These are phyloP conservation scores for Sphecodes monilicornis DNA, from an alignment of 2,888 invertebrate species.

Conservation along the genomic window DNA sequence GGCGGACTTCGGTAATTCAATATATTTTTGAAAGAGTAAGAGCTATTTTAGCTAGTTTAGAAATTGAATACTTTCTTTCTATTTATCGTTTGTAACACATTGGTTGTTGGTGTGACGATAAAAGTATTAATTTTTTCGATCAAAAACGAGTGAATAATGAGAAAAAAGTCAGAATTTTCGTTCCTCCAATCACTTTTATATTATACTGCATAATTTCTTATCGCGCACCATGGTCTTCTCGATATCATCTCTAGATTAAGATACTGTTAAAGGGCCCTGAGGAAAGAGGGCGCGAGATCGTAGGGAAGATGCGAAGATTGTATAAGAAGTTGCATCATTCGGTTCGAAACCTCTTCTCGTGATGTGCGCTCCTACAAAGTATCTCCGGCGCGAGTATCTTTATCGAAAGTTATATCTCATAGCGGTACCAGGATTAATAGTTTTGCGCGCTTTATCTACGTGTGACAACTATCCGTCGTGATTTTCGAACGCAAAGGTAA, in stretches of 20 bases:
- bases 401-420: constrained; percentile 55
- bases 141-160: background rate
- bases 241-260: constrained; percentile 53
- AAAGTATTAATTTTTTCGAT: background rate
- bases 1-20: background rate
- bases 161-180: background rate
- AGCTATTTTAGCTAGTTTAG: background rate
- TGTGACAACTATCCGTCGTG: constrained; percentile 57
- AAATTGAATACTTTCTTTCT: background rate
- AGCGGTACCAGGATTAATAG: constrained; percentile 40
- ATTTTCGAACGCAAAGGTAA: constrained; percentile 42
- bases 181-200: background rate
- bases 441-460: constrained; percentile 44
- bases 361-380: constrained; percentile 61
- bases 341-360: constrained; percentile 56
- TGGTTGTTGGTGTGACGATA: background rate
- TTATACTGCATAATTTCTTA: constrained; percentile 33
- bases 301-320: constrained; percentile 60
- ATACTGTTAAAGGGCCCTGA: constrained; percentile 53
- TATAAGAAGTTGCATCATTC: constrained; percentile 65
- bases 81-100: background rate
- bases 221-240: constrained; percentile 28
- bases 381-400: constrained; percentile 58
- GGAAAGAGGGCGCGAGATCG: constrained; percentile 62
- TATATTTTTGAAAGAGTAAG: background rate